A percentile compares a stretch with the other conserved stretches of the same genome.
These are phyloP conservation scores for Chaenogobius annularis DNA, from an alignment of 2,113 vertebrate genomes.

Conservation along the genomic window DNA sequence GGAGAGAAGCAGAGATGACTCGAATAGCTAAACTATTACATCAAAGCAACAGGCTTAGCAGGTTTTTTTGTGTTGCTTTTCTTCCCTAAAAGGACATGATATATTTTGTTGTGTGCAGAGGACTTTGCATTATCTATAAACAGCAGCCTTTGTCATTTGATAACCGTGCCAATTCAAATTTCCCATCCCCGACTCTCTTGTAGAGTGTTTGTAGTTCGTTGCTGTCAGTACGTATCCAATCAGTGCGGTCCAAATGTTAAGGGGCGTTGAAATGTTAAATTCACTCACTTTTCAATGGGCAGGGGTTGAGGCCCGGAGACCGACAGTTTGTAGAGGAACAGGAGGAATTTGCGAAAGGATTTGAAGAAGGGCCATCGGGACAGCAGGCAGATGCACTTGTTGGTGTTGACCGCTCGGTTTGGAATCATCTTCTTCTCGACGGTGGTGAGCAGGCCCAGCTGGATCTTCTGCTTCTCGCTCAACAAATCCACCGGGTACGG, in stretches of 20 bases:
- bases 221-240: too few relatives aligned
- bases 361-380: constrained; percentile 99
- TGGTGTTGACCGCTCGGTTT: constrained; percentile 88
- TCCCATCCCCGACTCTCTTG: too few relatives aligned
- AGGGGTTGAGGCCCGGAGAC: constrained; percentile 94
- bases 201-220: background rate
- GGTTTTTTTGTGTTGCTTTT: too few relatives aligned
- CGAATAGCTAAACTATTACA: too few relatives aligned
- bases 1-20: too few relatives aligned
- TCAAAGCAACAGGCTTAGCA: too few relatives aligned
- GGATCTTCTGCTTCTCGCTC: constrained; percentile 90
- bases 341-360: constrained; percentile 93
- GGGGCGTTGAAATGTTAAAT: background rate
- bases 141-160: too few relatives aligned
- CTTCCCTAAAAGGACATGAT: too few relatives aligned
- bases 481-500: constrained; percentile 84
- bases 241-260: background rate
- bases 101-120: too few relatives aligned
- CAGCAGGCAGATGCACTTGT: constrained; percentile 97
- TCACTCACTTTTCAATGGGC: constrained; percentile 94
- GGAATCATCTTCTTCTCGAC: constrained; percentile 89
- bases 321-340: constrained; percentile 96
- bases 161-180: too few relatives aligned
- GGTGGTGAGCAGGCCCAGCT: constrained; percentile 88
- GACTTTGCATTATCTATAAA: too few relatives aligned